phyloP scores from a whole-genome alignment of 1,140 invertebrate species.

The Polypedilum vanderplanki region DNA sequence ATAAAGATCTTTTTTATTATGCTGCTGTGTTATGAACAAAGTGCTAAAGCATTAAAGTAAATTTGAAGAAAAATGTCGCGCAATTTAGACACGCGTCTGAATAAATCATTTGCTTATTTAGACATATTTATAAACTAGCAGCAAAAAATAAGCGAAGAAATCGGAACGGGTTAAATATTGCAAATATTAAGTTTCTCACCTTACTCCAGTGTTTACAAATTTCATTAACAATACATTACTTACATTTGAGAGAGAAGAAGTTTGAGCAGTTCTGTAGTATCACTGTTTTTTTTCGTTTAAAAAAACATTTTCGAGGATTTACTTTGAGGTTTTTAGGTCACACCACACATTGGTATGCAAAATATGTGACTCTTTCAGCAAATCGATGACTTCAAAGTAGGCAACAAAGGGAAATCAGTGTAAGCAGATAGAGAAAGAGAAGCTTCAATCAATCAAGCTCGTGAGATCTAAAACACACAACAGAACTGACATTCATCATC shows the following conservation, averaged over 20 bases:
- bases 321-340: slow-evolving; percentile 12
- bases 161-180: background rate
- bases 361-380: background rate
- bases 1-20: background rate
- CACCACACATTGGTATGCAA: slow-evolving; percentile 13
- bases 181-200: background rate
- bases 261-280: background rate
- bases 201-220: background rate
- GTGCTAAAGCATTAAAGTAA: no score
- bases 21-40: no score
- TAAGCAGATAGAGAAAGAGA: no score
- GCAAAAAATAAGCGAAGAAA: background rate
- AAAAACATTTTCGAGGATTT: background rate
- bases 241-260: background rate
- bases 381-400: no score
- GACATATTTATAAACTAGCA: background rate
- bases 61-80: background rate
- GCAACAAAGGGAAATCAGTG: no score
- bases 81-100: background rate
- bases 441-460: no score
- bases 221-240: slow-evolving; percentile 21
- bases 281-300: background rate
- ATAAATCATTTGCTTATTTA: background rate
- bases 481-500: no score
- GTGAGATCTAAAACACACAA: no score